Evolutionary conservation across 2,888 invertebrate genomes (phyloP), one percentile per base, ranked within the genome.

Genomic region (Mechanitis messenoides): DNA sequence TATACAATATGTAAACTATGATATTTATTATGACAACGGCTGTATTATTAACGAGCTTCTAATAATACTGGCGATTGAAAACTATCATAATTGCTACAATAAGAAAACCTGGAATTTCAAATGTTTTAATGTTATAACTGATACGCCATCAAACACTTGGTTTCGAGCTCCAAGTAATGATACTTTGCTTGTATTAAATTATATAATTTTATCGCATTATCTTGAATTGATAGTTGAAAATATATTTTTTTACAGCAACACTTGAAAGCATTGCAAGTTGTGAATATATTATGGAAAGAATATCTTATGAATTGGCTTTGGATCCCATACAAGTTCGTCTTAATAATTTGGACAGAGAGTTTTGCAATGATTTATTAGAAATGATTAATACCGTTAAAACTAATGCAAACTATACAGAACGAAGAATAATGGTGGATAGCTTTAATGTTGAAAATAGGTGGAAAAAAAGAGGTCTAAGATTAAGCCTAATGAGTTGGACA

Each of bases 381-480:
- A 79, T 92, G 78, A 74, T 91, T 7, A 79, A 89, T 3, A 87
- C 88, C 33, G 67, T 92, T 56, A 83, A 82, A 63, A 76, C 72
- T 62, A 80, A 83, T 33, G 67, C 85, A 0, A 81, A 92, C 42
- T 92, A 85, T 65, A 78, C 88, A 0, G 9, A 91, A 87, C 68
- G 78, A 81, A 60, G 90, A 88, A 53, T 87, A 4, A 47, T 58
- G 46, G 70, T 94, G 2, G 83, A 90, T 20, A 75, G 81, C 6
- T 94, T 92, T 72, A 95, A 95, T 72, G 83, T 84, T 68, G 89
- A 91, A 58, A 95, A 96, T 81, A 71, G 83, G 38, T 97, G 96
- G 96, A 94, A 92, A 72, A 97, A 97, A 77, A 92, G 92, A 47
- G 97, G 95, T 0, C 80, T 95, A 1, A 86, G 93, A n/a, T 74